A percentile compares a stretch with the other conserved stretches of the same genome.
These are phyloP conservation scores for Quiscalus mexicanus DNA, from an alignment of 2,113 vertebrate genomes.

Conservation along the genomic window DNA sequence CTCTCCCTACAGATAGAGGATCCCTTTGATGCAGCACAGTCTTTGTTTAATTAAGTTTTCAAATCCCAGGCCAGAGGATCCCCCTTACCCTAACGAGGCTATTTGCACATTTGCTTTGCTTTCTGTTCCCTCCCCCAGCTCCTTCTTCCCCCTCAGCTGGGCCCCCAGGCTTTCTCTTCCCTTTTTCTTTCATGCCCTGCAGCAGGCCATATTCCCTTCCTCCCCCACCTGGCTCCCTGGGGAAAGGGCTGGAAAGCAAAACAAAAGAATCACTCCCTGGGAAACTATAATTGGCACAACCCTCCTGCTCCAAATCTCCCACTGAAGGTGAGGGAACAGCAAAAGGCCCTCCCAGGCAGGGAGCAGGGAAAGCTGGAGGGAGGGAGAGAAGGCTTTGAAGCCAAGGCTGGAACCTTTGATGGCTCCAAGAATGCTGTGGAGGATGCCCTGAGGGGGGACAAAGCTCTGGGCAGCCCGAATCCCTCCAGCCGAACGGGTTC, in stretches of 20 bases:
- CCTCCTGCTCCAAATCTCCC: not conserved
- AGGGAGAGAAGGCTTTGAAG: not conserved
- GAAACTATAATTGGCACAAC: not conserved
- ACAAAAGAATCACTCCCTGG: slow-evolving; percentile 37
- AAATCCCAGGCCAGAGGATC: not conserved
- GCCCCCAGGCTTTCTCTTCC: slow-evolving; percentile 45
- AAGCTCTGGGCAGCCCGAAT: not conserved
- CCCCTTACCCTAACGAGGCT: not conserved
- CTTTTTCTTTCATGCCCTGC: not conserved
- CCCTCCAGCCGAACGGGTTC: not conserved
- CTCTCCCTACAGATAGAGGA: not conserved
- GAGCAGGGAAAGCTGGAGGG: not conserved
- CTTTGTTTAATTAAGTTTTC: slow-evolving; percentile 4
- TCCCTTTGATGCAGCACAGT: not conserved
- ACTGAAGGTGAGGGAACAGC: not conserved
- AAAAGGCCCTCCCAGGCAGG: not conserved
- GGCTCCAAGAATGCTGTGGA: not conserved
- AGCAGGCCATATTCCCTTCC: slow-evolving; percentile 15
- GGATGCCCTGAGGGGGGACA: not conserved
- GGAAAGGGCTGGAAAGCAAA: slow-evolving; percentile 16
- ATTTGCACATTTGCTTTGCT: slow-evolving; percentile 3
- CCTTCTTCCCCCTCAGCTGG: slow-evolving; percentile 14
- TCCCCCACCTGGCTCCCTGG: slow-evolving; percentile 55
- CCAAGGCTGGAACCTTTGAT: not conserved
- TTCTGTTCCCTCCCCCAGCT: not conserved